Base-by-base conservation (phyloP, 2,888 invertebrate species). In the Limulus polyphemus region DNA sequence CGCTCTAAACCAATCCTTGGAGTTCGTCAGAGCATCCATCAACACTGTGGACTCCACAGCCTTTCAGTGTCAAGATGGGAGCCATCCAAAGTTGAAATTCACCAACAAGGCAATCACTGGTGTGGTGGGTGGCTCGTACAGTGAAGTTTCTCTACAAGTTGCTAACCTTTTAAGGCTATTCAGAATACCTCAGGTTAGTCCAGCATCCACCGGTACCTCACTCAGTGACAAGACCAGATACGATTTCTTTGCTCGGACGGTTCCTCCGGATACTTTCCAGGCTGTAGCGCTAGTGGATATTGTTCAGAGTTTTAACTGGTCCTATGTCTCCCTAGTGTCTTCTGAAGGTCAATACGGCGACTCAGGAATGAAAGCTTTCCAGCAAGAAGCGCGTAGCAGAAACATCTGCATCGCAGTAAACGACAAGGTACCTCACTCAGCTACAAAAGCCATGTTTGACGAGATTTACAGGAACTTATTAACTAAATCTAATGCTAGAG, bases 321-420 rank as follows among this genome's bases (percentile, higher is more conserved):
- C 84, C 1, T 87, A 85, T 74, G 84, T 86, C 2, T 84, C 84
- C 10, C 81, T 85, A 3, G 82, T 87, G 1, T 83, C 83, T 67
- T 85, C 84, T 0, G 84, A 84, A 70, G 86, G 85, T 32, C 84
- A 85, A 65, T 87, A 86, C 73, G 86, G 86, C 1, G 85, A 86
- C 69, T 82, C 83, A 57, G 87, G 87, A 0, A 86, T 86, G 58
- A 86, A 87, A 70, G 84, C 83, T 11, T 88, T 88, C 74, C 83
- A 83, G 66, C 80, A 83, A 54, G 82, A 85, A 71, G 86, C 86
- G 0, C 78, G 79, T 10, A 81, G 81, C 54, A 76, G 83, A 11
- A 83, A 84, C 72, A 84, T 88, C 50, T 87, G 87, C 75, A 85
- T 88, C 63, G 87, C 87, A 0, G 81, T 82, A 0, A 81, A 84